Conservation (phyloP, 1,140 invertebrate species). For the Notospermus geniculatus region DNA sequence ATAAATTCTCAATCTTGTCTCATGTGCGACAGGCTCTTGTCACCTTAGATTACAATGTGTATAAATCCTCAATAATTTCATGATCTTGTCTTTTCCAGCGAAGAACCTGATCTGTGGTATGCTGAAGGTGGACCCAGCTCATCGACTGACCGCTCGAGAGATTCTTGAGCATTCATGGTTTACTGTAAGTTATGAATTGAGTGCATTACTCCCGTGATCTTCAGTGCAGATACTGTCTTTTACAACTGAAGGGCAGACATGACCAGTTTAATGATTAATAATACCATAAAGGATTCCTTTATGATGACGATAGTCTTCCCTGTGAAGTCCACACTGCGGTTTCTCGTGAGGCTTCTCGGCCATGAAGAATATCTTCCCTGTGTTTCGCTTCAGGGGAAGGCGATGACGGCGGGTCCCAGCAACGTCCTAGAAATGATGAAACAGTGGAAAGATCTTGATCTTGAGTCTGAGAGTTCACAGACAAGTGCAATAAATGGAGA, state of each 20-base stretch:
- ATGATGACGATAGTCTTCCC: background rate
- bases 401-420: slow-evolving; percentile 13
- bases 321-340: too few relatives aligned
- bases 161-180: slow-evolving; percentile 60
- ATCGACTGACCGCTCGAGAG: slow-evolving; percentile 60
- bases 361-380: too few relatives aligned
- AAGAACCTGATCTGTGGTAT: slow-evolving; percentile 58
- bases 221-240: too few relatives aligned
- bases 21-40: too few relatives aligned
- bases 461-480: slow-evolving; percentile 11
- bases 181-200: slow-evolving; percentile 38
- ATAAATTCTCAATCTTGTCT: too few relatives aligned
- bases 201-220: too few relatives aligned
- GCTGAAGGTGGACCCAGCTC: slow-evolving; percentile 59
- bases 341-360: too few relatives aligned
- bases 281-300: background rate
- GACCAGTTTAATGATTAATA: too few relatives aligned
- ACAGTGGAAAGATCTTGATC: slow-evolving; percentile 30
- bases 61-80: background rate
- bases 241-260: too few relatives aligned
- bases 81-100: slow-evolving; percentile 41
- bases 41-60: too few relatives aligned
- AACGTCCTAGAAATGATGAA: slow-evolving; percentile 53
- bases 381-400: too few relatives aligned
- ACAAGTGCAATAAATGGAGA: slow-evolving; percentile 15